Base-by-base conservation (phyloP, 2,888 invertebrate species). In the Tinea semifulvella region DNA sequence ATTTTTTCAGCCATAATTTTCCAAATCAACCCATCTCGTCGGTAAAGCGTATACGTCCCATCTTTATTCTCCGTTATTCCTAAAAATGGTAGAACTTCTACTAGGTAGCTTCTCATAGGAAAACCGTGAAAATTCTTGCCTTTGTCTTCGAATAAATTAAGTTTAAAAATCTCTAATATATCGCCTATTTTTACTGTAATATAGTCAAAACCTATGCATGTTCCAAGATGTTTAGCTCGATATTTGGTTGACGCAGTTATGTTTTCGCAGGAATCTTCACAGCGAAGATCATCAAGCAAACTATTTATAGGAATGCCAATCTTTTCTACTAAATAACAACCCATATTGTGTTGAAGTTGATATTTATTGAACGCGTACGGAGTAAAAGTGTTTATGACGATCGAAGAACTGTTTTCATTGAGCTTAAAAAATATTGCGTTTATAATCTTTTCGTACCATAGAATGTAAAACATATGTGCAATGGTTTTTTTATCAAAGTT, bases 21-120 rank as follows among this genome's bases (percentile, higher is more conserved):
- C 79, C 80, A 80, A 13, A 79, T 54, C 14, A 48, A 53, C 2
- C 76, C 80, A 50, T 80, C 79, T 55, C 80, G 60, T 14, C 56
- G 48, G 25, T 51, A 45, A 5, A 76, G 48, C 1, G 53, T 56
- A 42, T 58, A 69, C 0, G 54, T 61, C 7, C 65, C 67, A 47
- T 72, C 56, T 3, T 48, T 53, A 2, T 58, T 43, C 16, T 59
- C 54, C 1, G 48, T 49, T 36, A 76, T 58, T 2, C 47, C 22
- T 16, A 65, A 44, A 51, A 76, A 76, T 3, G 76, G 76, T 43
- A 53, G 46, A 1, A 68, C 52, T 53, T 72, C 60, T 2, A 54
- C 52, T 6, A 55, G 47, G 42, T 60, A 65, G 1, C 65, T 57
- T 42, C 63, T 55, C 16, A 76, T 48, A 2, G 57, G 46, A 49